Base-by-base conservation (phyloP, 2,113 vertebrate species). In the Atrichornis clamosus region DNA sequence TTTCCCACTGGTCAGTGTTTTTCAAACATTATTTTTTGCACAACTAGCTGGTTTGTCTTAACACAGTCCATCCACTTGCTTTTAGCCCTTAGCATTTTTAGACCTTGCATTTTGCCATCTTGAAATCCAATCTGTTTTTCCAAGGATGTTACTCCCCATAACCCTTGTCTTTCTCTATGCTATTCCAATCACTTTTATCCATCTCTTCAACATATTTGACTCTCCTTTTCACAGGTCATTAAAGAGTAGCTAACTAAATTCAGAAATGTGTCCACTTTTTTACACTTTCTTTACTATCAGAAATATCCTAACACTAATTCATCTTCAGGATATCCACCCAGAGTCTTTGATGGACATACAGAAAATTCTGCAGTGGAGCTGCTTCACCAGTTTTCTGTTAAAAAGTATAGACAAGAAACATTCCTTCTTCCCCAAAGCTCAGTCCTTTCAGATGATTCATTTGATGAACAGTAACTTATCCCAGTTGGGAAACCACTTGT, bases 391-490 rank as follows among this genome's bases (percentile, higher is more conserved):
- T 62, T 89, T 91, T 68, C 33, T 26, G 3, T 84, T 59, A 72
- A 87, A 69, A 52, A 58, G 10, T 76, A 44, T 7, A 46, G 19
- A 30, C 2, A 28, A 39, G 23, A 52, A 88, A 30, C 0, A 23
- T 39, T 59, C 22, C 11, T 70, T 84, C 13, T 63, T 55, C 30
- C 15, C 8, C 8, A 62, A 47, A 77, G 4, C 15, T 44, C 56
- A 75, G 0, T 44, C 4, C 0, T 33, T 84, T 75, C 35, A 59
- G 12, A 47, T 33, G 1, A 47, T 26, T 47, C 2, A 11, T 55
- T 69, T 60, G 72, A 37, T 44, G 21, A 87, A 70, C 9, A 39
- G 12, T 17, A 89, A 7, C 14, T 90, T 64, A 52, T 59, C 33
- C 15, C 13, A 80, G 7, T 3, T 76, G 39, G 7, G 19, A 5